Base-by-base conservation (phyloP, 2,113 vertebrate species). In the Aldabrachelys gigantea region DNA sequence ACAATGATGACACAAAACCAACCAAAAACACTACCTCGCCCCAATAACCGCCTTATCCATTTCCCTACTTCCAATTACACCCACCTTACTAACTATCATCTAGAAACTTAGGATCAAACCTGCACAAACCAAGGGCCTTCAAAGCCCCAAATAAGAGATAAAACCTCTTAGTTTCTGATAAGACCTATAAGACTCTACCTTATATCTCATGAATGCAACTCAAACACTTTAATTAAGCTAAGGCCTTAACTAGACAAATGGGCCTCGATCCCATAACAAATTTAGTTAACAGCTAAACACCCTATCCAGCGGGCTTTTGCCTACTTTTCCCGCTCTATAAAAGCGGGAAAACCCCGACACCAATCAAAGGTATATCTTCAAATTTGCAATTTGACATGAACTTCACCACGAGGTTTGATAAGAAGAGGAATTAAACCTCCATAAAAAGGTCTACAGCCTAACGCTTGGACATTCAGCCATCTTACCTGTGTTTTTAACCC, bases 311-410 rank as follows among this genome's bases (percentile, higher is more conserved):
- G n/a, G n/a, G n/a, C n/a, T n/a, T n/a, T n/a, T n/a, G n/a, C n/a
- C n/a, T n/a, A n/a, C n/a, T n/a, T n/a, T n/a, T n/a, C n/a, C n/a
- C n/a, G n/a, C n/a, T n/a, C n/a, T n/a, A n/a, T n/a, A n/a, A n/a
- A n/a, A n/a, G n/a, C n/a, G n/a, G n/a, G n/a, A n/a, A n/a, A n/a
- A n/a, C n/a, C n/a, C n/a, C n/a, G n/a, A n/a, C n/a, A n/a, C n/a
- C n/a, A n/a, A n/a, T n/a, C n/a, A n/a, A n/a, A n/a, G n/a, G n/a
- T n/a, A n/a, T n/a, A 10, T 87, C 86, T 94, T 59, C 10, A 54
- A 87, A 86, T 94, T 97, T 97, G 97, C 97, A 97, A 94, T 94
- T 89, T 47, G 19, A 62, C 2, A 12, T 97, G 93, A n/a, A 10
- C 10, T 57, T 57, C 81, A 91, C 96, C 75, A 81, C 95, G 19